phyloP scores from a whole-genome alignment of 2,797 vertebrate genomes.

The Coregonus sp. region DNA sequence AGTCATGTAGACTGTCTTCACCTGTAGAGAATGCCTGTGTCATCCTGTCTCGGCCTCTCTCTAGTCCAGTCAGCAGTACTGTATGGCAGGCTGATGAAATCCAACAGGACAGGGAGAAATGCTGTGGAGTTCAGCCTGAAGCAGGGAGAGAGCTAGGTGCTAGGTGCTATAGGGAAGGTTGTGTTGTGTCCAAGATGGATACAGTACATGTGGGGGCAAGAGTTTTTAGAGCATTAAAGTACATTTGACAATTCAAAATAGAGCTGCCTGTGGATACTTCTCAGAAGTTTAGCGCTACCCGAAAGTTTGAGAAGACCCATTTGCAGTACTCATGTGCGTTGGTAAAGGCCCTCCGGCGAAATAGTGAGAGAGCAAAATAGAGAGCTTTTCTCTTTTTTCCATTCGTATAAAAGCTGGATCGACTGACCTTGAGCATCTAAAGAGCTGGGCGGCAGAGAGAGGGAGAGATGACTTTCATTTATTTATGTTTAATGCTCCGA shows the following conservation, averaged over 20 bases:
- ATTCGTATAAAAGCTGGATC: constrained; percentile 51
- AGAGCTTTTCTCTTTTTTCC: constrained; percentile 44
- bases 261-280: background rate
- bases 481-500: constrained; percentile 62
- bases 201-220: background rate
- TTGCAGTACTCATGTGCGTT: background rate
- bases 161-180: background rate
- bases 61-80: background rate
- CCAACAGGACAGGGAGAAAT: background rate
- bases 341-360: constrained; percentile 1
- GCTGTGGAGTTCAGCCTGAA: background rate
- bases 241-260: background rate
- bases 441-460: constrained; percentile 24
- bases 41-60: background rate
- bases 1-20: background rate
- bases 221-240: background rate
- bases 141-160: background rate
- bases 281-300: background rate
- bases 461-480: constrained; percentile 52
- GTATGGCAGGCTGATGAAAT: background rate
- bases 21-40: background rate
- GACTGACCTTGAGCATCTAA: constrained; percentile 52
- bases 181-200: background rate
- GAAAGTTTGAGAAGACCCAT: background rate
- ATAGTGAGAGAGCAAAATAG: background rate